Base-by-base conservation (phyloP, 2,797 vertebrate genomes). In the Neostethus bicornis region DNA sequence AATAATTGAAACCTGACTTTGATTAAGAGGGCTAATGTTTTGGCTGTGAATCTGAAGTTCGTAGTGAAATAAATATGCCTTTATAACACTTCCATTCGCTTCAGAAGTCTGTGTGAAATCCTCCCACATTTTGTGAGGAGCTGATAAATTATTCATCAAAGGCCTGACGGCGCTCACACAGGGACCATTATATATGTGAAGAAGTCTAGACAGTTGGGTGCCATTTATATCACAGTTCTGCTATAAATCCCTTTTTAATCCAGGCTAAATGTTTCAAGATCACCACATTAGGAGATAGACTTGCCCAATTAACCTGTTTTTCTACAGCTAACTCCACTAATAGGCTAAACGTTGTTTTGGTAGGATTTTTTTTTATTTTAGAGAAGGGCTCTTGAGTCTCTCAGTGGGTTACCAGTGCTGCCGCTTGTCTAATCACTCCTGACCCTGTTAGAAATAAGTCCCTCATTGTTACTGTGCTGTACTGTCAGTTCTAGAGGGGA, bases 381-480 rank as follows among this genome's bases (percentile, higher is more conserved):
- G n/a, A n/a, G n/a, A n/a, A 28, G 25, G 66, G 67, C 79, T 80
- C 71, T 79, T 31, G 61, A 45, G 48, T 61, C 47, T 72, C 61
- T 75, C 49, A 58, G 32, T 75, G 59, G 51, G 62, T 69, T 45
- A 42, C 66, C 45, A 12, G 49, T 24, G 51, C 67, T 53, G 73
- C 79, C 13, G 57, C 73, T 84, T 63, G 76, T 84, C 78, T 86
- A 86, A 90, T 90, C 88, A 83, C 75, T 77, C 75, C 70, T 87
- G 87, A 91, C 85, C 85, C 78, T 80, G 46, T 86, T 85, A 61
- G 81, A 73, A 88, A 74, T 85, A 83, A 88, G 80, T 76, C 81
- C 72, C 58, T 72, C 79, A 87, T 91, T 92, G 88, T 90, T 87
- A 61, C 58, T 34, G 73, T 20, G 63, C 62, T 45, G 69, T 60